phyloP scores from a whole-genome alignment of 2,797 vertebrate genomes.

The Fistularia tabacaria region DNA sequence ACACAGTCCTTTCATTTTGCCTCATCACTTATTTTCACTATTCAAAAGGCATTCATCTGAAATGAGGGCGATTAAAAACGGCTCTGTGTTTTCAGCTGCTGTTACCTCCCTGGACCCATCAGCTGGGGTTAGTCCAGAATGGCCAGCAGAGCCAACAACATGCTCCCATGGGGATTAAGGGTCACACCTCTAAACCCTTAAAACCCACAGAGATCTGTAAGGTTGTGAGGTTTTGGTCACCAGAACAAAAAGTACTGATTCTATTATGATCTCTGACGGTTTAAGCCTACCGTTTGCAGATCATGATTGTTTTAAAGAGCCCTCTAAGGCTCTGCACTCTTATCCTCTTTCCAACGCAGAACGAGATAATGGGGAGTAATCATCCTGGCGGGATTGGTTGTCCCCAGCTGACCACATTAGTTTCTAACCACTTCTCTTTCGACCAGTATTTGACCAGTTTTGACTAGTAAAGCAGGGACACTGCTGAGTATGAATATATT shows the following conservation, averaged over 20 bases:
- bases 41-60: slow-evolving; percentile 67
- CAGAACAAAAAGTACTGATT: slow-evolving; percentile 32
- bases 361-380: slow-evolving; percentile 56
- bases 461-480: too few species aligned
- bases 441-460: neutral
- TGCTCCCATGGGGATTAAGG: slow-evolving; percentile 47
- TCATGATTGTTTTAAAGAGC: slow-evolving; percentile 56
- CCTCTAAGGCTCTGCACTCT: slow-evolving; percentile 42
- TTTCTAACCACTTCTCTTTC: slow-evolving; percentile 3
- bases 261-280: slow-evolving; percentile 19
- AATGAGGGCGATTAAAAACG: slow-evolving; percentile 73
- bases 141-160: slow-evolving; percentile 21
- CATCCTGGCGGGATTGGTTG: slow-evolving; percentile 30
- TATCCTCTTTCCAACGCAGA: slow-evolving; percentile 55
- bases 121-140: slow-evolving; percentile 19
- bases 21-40: slow-evolving; percentile 57
- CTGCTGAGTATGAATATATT: too few species aligned
- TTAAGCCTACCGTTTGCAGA: slow-evolving; percentile 48
- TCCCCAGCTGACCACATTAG: slow-evolving; percentile 20
- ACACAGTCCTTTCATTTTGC: slow-evolving; percentile 56
- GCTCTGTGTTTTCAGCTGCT: slow-evolving; percentile 38
- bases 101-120: slow-evolving; percentile 22
- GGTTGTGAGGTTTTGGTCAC: slow-evolving; percentile 1
- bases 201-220: slow-evolving; percentile 6
- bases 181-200: slow-evolving; percentile 14